These are phyloP conservation scores for Dynastes hyllus DNA, from an alignment of 2,888 invertebrate genomes.

Conservation along the genomic window DNA sequence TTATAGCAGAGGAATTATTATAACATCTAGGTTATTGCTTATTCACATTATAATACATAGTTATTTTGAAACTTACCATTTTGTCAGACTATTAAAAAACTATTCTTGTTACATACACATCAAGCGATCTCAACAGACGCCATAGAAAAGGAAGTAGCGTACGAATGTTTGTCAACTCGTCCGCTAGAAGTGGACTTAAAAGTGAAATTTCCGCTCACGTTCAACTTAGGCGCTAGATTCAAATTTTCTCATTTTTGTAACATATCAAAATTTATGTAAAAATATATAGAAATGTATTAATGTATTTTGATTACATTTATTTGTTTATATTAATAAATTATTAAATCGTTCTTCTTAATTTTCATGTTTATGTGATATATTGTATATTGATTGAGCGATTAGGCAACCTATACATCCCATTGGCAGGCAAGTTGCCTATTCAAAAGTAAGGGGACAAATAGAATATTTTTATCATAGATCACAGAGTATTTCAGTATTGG, in stretches of 20 bases:
- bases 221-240: not conserved
- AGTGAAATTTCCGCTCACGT: constrained; percentile 2
- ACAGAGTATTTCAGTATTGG: no score
- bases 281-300: not conserved
- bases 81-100: constrained; percentile 61
- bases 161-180: constrained; percentile 36
- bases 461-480: no score
- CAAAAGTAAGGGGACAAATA: no score
- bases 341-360: no score
- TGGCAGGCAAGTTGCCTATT: no score
- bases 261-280: not conserved
- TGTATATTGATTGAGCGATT: no score
- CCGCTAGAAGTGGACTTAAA: constrained; percentile 21
- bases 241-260: not conserved
- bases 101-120: constrained; percentile 62
- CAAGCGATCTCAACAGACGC: constrained; percentile 68
- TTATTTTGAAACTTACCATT: constrained; percentile 64
- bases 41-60: not conserved
- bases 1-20: constrained; percentile 16
- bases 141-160: constrained; percentile 67
- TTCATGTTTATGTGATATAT: no score
- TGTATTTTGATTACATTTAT: not conserved
- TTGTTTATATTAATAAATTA: not conserved
- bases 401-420: no score
- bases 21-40: not conserved